phyloP scores from a whole-genome alignment of 1,140 invertebrate genomes.

The Steinernema feltiae region DNA sequence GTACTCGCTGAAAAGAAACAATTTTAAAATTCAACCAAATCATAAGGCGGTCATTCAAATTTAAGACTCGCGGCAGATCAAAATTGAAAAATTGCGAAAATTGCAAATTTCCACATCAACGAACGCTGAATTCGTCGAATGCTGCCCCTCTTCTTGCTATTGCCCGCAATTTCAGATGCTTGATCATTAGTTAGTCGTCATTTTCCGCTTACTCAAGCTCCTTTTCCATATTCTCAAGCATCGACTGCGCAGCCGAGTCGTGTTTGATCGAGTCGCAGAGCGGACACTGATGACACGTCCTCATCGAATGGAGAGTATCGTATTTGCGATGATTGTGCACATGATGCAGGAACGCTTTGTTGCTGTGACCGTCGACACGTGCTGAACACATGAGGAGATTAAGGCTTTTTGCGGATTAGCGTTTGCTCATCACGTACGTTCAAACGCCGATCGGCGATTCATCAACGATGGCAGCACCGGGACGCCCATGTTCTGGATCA shows the following conservation, averaged over 20 bases:
- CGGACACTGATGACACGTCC: neutral
- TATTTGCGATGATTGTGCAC: constrained; percentile 9
- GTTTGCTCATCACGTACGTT: neutral
- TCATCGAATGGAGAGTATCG: neutral
- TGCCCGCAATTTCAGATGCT: too few species aligned
- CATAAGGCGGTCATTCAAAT: too few species aligned
- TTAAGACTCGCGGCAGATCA: too few species aligned
- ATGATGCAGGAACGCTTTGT: constrained; percentile 4
- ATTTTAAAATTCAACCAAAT: too few species aligned
- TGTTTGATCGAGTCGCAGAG: neutral
- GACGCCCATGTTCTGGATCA: constrained; percentile 7
- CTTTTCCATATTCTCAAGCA: neutral
- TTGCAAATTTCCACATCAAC: too few species aligned
- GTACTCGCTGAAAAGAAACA: neutral
- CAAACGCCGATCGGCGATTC: neutral
- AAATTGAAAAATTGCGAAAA: too few species aligned
- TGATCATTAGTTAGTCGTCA: too few species aligned
- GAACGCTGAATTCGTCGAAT: too few species aligned
- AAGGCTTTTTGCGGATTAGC: too few species aligned
- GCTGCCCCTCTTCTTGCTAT: too few species aligned
- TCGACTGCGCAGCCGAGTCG: neutral
- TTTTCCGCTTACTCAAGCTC: neutral
- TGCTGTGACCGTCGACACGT: neutral
- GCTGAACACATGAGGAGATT: too few species aligned
- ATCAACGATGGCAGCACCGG: constrained; percentile 6